Evolutionary conservation across 2,888 invertebrate genomes (phyloP).

Genomic region (Trissolcus japonicus): DNA sequence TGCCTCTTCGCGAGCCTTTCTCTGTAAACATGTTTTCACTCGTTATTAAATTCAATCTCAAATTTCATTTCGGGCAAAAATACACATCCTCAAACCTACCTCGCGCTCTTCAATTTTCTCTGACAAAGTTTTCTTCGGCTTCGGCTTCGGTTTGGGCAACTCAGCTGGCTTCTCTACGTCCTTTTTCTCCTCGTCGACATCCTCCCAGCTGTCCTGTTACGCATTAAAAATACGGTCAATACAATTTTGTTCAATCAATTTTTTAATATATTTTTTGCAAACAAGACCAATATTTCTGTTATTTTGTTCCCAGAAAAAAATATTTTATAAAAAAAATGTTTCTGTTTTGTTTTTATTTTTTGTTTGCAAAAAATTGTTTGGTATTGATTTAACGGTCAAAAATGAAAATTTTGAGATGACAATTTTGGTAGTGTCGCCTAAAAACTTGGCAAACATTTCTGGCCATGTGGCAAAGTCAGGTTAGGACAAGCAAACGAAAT

Average conservation of each 20-base stretch:
- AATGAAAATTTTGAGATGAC: neutral
- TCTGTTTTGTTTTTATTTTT: no score
- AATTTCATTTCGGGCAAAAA: neutral
- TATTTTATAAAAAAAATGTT: neutral
- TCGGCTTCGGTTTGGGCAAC: constrained; percentile 80
- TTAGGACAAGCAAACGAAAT: constrained; percentile 56
- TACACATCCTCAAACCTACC: constrained; percentile 75
- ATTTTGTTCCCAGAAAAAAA: neutral
- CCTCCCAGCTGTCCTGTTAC: constrained; percentile 94
- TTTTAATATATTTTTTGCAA: no score
- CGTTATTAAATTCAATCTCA: neutral
- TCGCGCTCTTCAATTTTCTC: constrained; percentile 94
- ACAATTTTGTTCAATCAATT: neutral
- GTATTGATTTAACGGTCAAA: neutral
- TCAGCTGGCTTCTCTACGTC: constrained; percentile 84
- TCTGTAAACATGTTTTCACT: constrained; percentile 73
- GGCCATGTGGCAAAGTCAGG: constrained; percentile 66
- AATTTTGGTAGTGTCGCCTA: constrained; percentile 5
- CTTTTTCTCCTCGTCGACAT: constrained; percentile 89
- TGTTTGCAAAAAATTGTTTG: no score
- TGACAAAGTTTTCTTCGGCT: constrained; percentile 85
- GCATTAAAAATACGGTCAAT: neutral
- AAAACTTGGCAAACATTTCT: constrained; percentile 18
- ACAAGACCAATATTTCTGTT: neutral
- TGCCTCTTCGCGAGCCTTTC: constrained; percentile 81